A percentile compares a stretch with the other conserved stretches of the same genome.
Conservation (phyloP, 2,888 invertebrate genomes). For the Drosophila seclusa region DNA sequence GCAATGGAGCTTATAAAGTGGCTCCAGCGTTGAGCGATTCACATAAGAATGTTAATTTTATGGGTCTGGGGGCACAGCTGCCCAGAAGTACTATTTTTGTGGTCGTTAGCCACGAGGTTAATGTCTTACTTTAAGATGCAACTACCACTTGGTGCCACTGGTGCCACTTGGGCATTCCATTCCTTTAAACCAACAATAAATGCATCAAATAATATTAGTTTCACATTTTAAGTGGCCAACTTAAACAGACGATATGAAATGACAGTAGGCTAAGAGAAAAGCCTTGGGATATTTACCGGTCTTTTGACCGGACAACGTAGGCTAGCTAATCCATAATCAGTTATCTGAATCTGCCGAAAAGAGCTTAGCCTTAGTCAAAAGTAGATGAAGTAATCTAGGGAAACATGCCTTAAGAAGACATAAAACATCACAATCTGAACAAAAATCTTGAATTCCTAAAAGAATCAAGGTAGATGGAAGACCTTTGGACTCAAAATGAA, state of each 20-base stretch:
- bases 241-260: too few relatives aligned
- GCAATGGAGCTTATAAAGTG: slow-evolving; percentile 37
- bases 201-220: too few relatives aligned
- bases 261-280: background rate
- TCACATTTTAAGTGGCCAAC: background rate
- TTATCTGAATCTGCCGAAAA: background rate
- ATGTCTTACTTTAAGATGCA: slow-evolving; percentile 10
- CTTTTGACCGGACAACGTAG: background rate
- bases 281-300: background rate
- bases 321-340: background rate
- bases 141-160: slow-evolving; percentile 3
- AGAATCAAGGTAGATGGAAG: background rate
- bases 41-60: slow-evolving; percentile 66
- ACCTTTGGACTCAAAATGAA: background rate
- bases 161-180: background rate
- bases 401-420: background rate
- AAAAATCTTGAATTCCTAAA: background rate
- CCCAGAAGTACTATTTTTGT: slow-evolving; percentile 14
- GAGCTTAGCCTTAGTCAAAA: background rate
- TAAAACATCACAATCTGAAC: background rate
- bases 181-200: background rate
- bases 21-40: slow-evolving; percentile 8
- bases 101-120: slow-evolving; percentile 34
- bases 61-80: slow-evolving; percentile 49
- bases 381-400: background rate